Evolutionary conservation across 2,888 invertebrate genomes (phyloP).

Genomic region (Ceriagrion tenellum): DNA sequence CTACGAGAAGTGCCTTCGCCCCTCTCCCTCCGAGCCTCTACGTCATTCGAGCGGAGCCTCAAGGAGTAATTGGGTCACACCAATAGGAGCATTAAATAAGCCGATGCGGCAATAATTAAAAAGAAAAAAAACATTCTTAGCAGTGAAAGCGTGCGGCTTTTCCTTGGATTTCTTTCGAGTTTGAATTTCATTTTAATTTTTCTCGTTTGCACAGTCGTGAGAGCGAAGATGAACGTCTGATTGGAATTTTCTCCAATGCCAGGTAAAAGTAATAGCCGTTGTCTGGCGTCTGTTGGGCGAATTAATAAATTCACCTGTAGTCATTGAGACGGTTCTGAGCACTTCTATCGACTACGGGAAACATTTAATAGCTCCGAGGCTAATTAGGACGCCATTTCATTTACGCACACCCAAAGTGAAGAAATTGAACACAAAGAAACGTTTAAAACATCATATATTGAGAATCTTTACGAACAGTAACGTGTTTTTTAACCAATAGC

Average conservation of each 20-base stretch:
- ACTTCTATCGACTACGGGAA: background rate
- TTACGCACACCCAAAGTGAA: no score
- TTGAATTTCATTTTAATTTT: background rate
- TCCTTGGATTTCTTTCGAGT: background rate
- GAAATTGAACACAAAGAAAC: no score
- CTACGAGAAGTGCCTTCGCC: background rate
- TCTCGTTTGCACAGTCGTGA: background rate
- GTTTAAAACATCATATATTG: no score
- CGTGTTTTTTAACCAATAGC: no score
- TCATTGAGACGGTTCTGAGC: background rate
- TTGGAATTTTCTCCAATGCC: background rate
- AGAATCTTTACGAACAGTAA: no score
- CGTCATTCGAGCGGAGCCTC: slow-evolving; percentile 12
- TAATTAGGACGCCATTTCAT: background rate
- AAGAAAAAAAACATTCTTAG: background rate
- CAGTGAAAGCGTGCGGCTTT: background rate
- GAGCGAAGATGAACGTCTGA: background rate
- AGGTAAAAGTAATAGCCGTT: background rate
- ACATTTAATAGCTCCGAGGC: background rate
- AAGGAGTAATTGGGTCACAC: slow-evolving; percentile 53
- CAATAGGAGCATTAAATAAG: slow-evolving; percentile 18
- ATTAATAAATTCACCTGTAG: background rate
- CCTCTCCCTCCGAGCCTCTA: background rate
- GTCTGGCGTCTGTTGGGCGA: background rate
- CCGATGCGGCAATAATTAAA: slow-evolving; percentile 29